Conservation (phyloP, 2,888 invertebrate genomes). For the Labia minor region DNA sequence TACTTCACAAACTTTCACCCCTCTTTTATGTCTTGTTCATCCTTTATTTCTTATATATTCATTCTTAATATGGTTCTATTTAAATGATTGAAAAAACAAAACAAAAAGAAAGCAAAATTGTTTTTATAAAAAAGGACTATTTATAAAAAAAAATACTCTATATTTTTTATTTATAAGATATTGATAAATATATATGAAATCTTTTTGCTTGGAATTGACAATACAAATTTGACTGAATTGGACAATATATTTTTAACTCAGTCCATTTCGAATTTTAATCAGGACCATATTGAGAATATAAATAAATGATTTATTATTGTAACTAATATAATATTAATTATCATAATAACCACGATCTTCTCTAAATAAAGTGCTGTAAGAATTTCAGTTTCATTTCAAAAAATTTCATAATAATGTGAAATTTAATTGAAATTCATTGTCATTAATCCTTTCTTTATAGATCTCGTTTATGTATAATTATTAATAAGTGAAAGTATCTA, state of each 20-base stretch:
- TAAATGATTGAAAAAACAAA: background rate
- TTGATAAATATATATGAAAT: background rate
- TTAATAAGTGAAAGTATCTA: background rate
- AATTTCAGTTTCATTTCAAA: background rate
- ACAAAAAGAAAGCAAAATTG: background rate
- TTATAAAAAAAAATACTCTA: background rate
- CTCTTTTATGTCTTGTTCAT: background rate
- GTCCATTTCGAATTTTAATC: background rate
- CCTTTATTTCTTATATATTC: background rate
- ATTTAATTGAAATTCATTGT: background rate
- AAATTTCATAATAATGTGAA: background rate
- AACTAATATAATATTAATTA: background rate
- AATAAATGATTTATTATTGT: background rate
- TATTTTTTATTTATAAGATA: background rate
- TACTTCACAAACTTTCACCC: background rate
- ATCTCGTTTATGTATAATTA: conserved; percentile 6
- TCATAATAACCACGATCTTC: background rate
- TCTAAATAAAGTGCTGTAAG: background rate
- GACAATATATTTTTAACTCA: background rate
- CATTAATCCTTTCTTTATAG: background rate
- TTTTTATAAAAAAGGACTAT: background rate
- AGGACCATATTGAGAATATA: background rate
- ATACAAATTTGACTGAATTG: conserved; percentile 5
- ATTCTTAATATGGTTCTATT: conserved; percentile 1
- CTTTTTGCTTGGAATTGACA: conserved; percentile 2